phyloP scores from a whole-genome alignment of 2,888 invertebrate species.

The Drosophila lutescens region DNA sequence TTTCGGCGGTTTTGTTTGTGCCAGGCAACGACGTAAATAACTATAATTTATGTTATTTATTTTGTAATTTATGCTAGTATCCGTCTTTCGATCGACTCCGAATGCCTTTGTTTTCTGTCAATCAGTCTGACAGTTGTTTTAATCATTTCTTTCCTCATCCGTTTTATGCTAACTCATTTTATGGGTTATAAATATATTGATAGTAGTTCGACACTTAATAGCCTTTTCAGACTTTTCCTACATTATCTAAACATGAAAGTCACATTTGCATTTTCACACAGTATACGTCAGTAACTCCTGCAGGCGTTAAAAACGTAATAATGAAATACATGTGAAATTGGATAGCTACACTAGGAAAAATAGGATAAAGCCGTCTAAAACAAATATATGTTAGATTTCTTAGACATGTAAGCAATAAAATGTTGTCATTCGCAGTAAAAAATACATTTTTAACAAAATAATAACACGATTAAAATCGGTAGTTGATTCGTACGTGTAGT shows the following conservation, averaged over 20 bases:
- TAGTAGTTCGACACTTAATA: slow-evolving; percentile 15
- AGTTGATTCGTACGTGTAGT: no score
- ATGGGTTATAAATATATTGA: slow-evolving; percentile 14
- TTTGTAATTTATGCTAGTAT: slow-evolving; percentile 71
- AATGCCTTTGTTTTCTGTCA: slow-evolving; percentile 59
- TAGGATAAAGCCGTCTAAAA: no score
- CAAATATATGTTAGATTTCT: no score
- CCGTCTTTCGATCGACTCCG: slow-evolving; percentile 32
- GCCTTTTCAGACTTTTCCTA: slow-evolving; percentile 2
- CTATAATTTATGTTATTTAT: slow-evolving; percentile 69
- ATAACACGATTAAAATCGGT: no score
- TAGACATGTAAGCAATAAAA: no score
- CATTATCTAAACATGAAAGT: slow-evolving; percentile 14
- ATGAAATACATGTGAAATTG: no score
- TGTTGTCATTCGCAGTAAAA: no score
- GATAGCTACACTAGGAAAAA: no score
- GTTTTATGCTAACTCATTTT: neutral
- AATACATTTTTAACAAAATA: no score
- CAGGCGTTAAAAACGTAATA: no score
- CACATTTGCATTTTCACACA: slow-evolving; percentile 11
- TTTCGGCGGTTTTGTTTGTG: slow-evolving; percentile 31
- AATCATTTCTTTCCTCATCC: slow-evolving; percentile 52
- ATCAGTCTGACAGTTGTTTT: slow-evolving; percentile 62
- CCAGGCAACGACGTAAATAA: slow-evolving; percentile 58
- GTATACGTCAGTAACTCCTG: neutral